Evolutionary conservation across 2,797 vertebrate species (phyloP).

Genomic region (Sebastolobus alascanus): DNA sequence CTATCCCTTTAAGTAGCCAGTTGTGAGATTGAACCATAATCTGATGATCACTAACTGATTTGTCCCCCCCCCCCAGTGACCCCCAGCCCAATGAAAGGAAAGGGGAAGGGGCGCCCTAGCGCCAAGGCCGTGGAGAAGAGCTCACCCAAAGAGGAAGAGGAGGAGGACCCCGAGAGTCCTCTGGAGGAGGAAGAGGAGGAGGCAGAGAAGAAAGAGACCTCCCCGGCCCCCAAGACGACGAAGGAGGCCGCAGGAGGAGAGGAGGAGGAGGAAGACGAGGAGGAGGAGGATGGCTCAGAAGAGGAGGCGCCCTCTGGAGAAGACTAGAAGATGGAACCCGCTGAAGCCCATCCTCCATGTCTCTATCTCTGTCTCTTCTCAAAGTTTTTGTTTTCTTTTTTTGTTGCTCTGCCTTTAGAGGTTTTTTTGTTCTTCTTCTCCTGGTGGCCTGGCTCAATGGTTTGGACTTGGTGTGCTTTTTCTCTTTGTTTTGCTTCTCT

Average conservation of each 20-base stretch:
- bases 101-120: constrained; percentile 96
- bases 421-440: constrained; percentile 33
- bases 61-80: constrained; percentile 85
- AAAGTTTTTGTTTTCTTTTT: constrained; percentile 59
- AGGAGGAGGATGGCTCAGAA: constrained; percentile 95
- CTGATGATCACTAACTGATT: background rate
- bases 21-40: background rate
- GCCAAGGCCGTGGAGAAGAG: constrained; percentile 95
- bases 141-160: constrained; percentile 93
- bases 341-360: constrained; percentile 52
- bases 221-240: constrained; percentile 90
- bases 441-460: constrained; percentile 86
- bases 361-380: constrained; percentile 59
- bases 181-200: constrained; percentile 87
- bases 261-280: constrained; percentile 83
- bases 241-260: constrained; percentile 76
- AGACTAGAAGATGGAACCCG: constrained; percentile 89
- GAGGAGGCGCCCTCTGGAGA: constrained; percentile 97
- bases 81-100: constrained; percentile 97
- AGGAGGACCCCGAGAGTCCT: constrained; percentile 84
- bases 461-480: constrained; percentile 79
- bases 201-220: constrained; percentile 90
- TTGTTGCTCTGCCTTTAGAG: constrained; percentile 71
- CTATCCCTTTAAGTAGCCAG: no score
- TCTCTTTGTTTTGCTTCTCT: background rate